phyloP scores from a whole-genome alignment of 1,140 invertebrate genomes.

The Drosophila jambulina region DNA sequence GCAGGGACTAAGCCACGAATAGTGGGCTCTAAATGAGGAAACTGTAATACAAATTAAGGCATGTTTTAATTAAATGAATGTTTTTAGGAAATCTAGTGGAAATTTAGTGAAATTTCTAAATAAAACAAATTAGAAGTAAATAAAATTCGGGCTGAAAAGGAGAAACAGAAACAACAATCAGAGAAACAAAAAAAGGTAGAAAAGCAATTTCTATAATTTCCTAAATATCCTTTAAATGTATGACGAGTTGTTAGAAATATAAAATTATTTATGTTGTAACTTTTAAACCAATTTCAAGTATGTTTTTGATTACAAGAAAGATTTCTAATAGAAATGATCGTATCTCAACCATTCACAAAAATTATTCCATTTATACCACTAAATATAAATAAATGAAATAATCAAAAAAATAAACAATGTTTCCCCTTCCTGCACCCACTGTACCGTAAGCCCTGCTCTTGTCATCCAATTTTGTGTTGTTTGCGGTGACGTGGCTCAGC shows the following conservation, averaged over 20 bases:
- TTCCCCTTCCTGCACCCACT: slow-evolving; percentile 3
- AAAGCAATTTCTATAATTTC: not conserved
- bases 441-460: slow-evolving; percentile 30
- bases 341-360: not conserved
- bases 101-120: too few species aligned
- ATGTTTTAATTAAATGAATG: not conserved
- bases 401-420: not conserved
- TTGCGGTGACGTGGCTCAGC: slow-evolving; percentile 51
- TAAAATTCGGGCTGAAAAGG: too few species aligned
- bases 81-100: too few species aligned
- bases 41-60: not conserved
- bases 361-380: too few species aligned
- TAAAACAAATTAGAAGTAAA: not conserved
- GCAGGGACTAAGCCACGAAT: slow-evolving; percentile 4
- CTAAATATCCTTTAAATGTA: too few species aligned
- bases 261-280: too few species aligned
- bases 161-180: not conserved
- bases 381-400: not conserved
- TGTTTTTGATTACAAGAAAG: too few species aligned
- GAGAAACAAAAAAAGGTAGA: not conserved
- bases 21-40: slow-evolving; percentile 15
- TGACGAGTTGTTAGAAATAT: too few species aligned
- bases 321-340: too few species aligned
- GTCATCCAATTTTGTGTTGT: slow-evolving; percentile 49
- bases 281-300: too few species aligned